Conservation (phyloP, 2,888 invertebrate genomes). For the Eupelmus urozonus region DNA sequence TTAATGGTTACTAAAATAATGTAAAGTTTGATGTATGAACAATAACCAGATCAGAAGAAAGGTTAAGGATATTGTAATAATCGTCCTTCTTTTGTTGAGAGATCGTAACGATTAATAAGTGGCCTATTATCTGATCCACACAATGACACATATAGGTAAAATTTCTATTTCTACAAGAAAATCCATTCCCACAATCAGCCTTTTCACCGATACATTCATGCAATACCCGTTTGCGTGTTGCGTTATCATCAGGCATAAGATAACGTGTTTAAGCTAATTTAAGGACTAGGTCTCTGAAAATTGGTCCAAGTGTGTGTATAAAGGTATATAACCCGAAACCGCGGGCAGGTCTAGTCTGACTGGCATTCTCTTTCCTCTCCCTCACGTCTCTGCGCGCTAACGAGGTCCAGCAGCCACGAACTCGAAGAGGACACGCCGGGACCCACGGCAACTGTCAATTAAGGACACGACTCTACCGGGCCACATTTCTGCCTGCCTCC, state of each 20-base stretch:
- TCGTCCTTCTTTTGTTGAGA: too few species aligned
- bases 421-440: conserved; percentile 67
- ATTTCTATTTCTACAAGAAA: too few species aligned
- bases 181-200: too few species aligned
- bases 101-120: too few species aligned
- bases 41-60: too few species aligned
- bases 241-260: conserved; percentile 72
- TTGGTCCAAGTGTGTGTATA: not conserved
- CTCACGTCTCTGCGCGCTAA: conserved; percentile 57
- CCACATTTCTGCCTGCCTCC: conserved; percentile 73
- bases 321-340: conserved; percentile 2
- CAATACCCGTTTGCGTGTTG: too few species aligned
- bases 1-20: too few species aligned
- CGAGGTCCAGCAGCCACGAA: conserved; percentile 75
- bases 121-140: too few species aligned
- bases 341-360: not conserved
- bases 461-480: conserved; percentile 76
- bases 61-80: too few species aligned
- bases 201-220: conserved; percentile 2
- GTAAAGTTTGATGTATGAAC: too few species aligned
- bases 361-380: conserved; percentile 6
- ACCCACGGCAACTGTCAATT: conserved; percentile 76
- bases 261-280: conserved; percentile 76
- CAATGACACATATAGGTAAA: too few species aligned
- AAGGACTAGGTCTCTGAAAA: conserved; percentile 60